Evolutionary conservation across 1,140 invertebrate species (phyloP).

Genomic region (Ladona fulva): DNA sequence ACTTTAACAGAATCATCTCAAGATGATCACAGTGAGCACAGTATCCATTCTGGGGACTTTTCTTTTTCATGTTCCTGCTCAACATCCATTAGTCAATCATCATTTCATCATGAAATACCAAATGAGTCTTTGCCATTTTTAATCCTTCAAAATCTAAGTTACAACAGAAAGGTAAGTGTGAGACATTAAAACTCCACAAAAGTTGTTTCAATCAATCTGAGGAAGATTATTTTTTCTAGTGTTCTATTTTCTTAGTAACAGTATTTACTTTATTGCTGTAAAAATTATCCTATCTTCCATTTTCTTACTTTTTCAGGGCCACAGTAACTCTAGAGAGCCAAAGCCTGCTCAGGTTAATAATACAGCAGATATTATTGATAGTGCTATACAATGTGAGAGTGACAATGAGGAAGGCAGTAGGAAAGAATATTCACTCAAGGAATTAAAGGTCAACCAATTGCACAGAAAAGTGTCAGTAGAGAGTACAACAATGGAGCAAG

Average conservation of each 20-base stretch:
- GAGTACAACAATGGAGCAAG: slow-evolving; percentile 44
- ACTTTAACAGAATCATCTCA: neutral
- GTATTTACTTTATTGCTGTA: too few relatives aligned
- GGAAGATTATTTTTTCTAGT: too few relatives aligned
- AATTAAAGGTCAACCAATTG: neutral
- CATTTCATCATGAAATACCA: neutral
- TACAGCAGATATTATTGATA: neutral
- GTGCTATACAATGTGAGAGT: neutral
- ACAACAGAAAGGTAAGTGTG: neutral
- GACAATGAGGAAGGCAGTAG: neutral
- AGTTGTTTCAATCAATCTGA: too few relatives aligned
- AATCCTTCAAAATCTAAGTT: neutral
- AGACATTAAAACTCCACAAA: too few relatives aligned
- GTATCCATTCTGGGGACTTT: neutral
- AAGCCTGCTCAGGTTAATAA: neutral
- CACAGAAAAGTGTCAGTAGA: slow-evolving; percentile 36
- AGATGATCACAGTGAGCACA: neutral
- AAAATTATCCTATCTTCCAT: too few relatives aligned
- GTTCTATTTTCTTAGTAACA: too few relatives aligned
- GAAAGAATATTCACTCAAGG: neutral
- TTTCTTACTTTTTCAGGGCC: too few relatives aligned
- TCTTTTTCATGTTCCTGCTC: neutral
- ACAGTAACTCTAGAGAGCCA: too few relatives aligned
- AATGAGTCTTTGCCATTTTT: neutral
- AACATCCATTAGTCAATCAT: neutral